Percentiles rank a stretch among this genome's conserved stretches.
Conservation (phyloP, 2,888 invertebrate genomes). For the Xestia xanthographa region DNA sequence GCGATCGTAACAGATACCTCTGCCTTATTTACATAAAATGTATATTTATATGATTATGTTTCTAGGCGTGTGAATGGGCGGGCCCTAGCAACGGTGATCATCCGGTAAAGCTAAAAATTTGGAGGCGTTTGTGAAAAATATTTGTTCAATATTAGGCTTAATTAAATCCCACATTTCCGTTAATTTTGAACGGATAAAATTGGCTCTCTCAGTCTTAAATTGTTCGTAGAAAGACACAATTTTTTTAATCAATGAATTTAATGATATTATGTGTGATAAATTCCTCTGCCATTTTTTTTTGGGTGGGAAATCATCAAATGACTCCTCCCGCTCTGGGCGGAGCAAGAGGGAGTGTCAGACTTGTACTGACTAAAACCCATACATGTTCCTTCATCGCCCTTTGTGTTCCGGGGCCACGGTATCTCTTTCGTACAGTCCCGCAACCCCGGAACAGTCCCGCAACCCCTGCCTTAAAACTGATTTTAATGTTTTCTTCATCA, state of each 20-base stretch:
- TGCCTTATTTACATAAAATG: slow-evolving; percentile 37
- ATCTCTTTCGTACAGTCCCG: too few species aligned
- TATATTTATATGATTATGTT: slow-evolving; percentile 39
- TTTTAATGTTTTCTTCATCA: not conserved
- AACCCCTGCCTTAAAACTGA: not conserved
- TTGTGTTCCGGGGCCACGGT: too few species aligned
- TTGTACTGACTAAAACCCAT: too few species aligned
- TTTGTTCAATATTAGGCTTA: not conserved
- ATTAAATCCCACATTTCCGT: not conserved
- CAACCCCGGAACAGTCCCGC: too few species aligned
- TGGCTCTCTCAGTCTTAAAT: not conserved
- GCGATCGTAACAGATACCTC: slow-evolving; percentile 42
- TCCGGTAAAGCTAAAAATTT: slow-evolving; percentile 1
- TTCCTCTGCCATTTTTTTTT: too few species aligned
- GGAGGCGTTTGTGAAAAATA: slow-evolving; percentile 16
- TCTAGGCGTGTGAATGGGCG: slow-evolving; percentile 46
- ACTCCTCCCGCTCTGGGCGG: too few species aligned
- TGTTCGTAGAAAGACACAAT: not conserved
- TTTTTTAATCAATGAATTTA: not conserved
- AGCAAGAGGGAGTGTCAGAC: too few species aligned
- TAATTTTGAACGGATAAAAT: not conserved
- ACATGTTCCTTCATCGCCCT: too few species aligned
- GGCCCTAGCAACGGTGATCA: slow-evolving; percentile 12
- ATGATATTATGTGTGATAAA: not conserved
- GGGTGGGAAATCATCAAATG: too few species aligned